A percentile compares a stretch with the other conserved stretches of the same genome.
These are phyloP conservation scores for Thalassarche chlororhynchos DNA, from an alignment of 2,113 vertebrate species.

Conservation along the genomic window DNA sequence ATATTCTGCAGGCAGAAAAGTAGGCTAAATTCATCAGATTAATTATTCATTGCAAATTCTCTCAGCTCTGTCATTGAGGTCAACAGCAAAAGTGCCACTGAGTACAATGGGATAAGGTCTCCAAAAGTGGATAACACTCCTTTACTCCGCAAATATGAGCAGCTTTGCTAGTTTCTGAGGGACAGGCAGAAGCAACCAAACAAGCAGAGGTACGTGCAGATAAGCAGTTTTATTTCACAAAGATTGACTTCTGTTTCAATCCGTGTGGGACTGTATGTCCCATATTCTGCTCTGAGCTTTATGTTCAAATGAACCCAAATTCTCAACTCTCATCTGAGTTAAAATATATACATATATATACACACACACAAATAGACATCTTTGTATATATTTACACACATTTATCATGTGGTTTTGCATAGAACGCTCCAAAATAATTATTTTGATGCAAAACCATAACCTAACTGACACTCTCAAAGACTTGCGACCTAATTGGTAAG, in stretches of 20 bases:
- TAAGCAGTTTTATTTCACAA: background rate
- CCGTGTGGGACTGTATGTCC: background rate
- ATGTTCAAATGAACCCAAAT: constrained; percentile 16
- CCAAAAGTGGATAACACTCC: background rate
- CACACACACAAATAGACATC: background rate
- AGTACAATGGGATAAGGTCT: background rate
- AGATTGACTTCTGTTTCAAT: background rate
- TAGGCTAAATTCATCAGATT: constrained; percentile 66
- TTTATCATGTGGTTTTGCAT: background rate
- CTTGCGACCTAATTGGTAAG: background rate
- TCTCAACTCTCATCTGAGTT: background rate
- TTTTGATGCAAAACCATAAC: background rate
- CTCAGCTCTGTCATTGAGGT: constrained; percentile 49
- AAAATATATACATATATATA: background rate
- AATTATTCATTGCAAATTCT: constrained; percentile 69
- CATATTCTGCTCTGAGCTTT: constrained; percentile 27
- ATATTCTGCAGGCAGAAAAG: constrained; percentile 56
- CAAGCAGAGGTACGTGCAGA: background rate
- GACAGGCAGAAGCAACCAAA: constrained; percentile 43
- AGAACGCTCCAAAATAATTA: background rate
- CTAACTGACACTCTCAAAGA: background rate
- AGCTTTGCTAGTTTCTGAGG: background rate
- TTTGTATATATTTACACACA: background rate
- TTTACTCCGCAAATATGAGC: background rate
- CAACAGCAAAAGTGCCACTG: constrained; percentile 29